Base-by-base conservation (phyloP, 2,113 vertebrate species). In the Plestiodon gilberti region DNA sequence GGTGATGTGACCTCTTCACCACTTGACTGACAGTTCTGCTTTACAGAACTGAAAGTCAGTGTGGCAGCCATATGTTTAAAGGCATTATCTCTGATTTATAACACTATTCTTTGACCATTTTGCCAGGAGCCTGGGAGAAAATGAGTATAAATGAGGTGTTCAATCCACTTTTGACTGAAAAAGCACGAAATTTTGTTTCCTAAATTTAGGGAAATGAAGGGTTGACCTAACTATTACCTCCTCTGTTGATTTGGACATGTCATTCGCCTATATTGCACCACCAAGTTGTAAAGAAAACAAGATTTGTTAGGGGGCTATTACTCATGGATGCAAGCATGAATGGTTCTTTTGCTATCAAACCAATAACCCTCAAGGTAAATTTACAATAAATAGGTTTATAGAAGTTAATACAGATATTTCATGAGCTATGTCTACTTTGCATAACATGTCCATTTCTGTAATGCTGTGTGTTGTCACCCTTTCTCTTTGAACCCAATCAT, bases 31-130 rank as follows among this genome's bases (percentile, higher is more conserved):
- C 22, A 78, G 33, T 62, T 70, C 7, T 75, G 88, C 81, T 75
- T 92, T 87, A 84, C n/a, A 75, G 67, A 35, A n/a, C 71, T 86
- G 55, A 77, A 71, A 82, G 65, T 79, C 33, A 79, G 33, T 61
- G 22, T 61, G 38, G 20, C 33, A 78, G 61, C 57, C 22, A 38
- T 64, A 8, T 18, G n/a, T 77, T 55, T 69, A 15, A 69, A 69
- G 30, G 65, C 30, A 81, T 69, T 69, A 22, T 2, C 28, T 81
- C 17, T 33, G 40, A n/a, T 67, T 69, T n/a, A 3, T 52, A 67
- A 67, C 9, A 1, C 10, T 22, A n/a, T 18, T 65, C 22, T 30
- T 81, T 48, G 1, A 30, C 40, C 18, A 6, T 52, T 67, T 67
- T 67, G 62, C 40, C n/a, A 38, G 57, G n/a, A 40, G 22, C 11